Percentiles rank a stretch among this genome's conserved stretches.
These are phyloP conservation scores for Tricholaema leucomelas DNA, from an alignment of 2,113 vertebrate genomes.

Conservation along the genomic window DNA sequence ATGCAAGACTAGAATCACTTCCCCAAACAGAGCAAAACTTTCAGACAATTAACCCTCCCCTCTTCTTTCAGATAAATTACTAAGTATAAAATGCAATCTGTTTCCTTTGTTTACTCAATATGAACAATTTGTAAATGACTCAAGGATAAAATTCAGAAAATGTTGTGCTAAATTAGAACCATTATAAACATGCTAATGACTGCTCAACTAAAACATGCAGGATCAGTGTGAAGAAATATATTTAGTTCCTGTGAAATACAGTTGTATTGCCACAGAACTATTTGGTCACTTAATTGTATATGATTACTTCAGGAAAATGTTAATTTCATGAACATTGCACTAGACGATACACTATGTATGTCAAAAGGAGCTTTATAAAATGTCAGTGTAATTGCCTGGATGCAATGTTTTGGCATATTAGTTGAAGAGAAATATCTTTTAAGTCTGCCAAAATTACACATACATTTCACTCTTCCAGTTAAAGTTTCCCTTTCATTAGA, in stretches of 20 bases:
- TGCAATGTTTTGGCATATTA: conserved; percentile 37
- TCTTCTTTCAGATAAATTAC: conserved; percentile 86
- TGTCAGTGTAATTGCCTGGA: conserved; percentile 50
- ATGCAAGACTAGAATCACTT: conserved; percentile 87
- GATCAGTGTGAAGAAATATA: conserved; percentile 80
- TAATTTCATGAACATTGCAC: conserved; percentile 69
- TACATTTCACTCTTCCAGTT: conserved; percentile 37
- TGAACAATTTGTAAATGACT: conserved; percentile 88
- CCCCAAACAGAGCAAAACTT: conserved; percentile 84
- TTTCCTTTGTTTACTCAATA: conserved; percentile 87
- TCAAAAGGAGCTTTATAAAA: conserved; percentile 42
- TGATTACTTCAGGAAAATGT: conserved; percentile 76
- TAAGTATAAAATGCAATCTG: conserved; percentile 87
- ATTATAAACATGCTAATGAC: conserved; percentile 88
- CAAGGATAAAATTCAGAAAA: conserved; percentile 87
- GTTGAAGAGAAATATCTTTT: conserved; percentile 26
- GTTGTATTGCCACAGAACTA: conserved; percentile 77
- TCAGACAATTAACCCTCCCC: conserved; percentile 85
- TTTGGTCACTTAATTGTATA: conserved; percentile 79
- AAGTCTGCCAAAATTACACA: conserved; percentile 53
- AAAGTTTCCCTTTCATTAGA: conserved; percentile 17
- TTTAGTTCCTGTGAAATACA: conserved; percentile 77
- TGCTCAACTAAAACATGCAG: conserved; percentile 81
- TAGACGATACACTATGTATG: conserved; percentile 59
- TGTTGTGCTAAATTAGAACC: conserved; percentile 86